Base-by-base conservation (phyloP, 2,888 invertebrate genomes). In the Drosophila robusta region DNA sequence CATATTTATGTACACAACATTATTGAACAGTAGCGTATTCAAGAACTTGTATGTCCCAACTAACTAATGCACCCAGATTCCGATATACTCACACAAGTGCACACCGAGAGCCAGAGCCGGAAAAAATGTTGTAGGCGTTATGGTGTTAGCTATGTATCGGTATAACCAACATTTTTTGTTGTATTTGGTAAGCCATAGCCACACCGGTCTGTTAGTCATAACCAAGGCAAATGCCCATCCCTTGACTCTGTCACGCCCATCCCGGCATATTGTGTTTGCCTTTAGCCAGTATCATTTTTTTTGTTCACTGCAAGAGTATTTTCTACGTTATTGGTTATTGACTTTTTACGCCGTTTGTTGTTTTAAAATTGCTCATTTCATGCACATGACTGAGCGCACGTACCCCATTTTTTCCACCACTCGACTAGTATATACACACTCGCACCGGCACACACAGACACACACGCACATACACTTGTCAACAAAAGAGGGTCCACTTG, bases 321-420 rank as follows among this genome's bases (percentile, higher is more conserved):
- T 69, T 66, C 42, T 52, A 69, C 55, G 64, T 54, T 70, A 79
- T 78, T 80, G 79, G 65, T 63, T 74, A 70, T 78, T 78, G 78
- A 78, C 78, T 81, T 75, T 80, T 70, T 78, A 68, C 66, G 66
- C 52, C 55, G 74, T 74, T 85, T 85, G 72, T 82, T 85, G 70
- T 82, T 80, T 77, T 66, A 69, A 83, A 80, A 77, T 87, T 83
- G 86, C 77, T 86, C 72, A 80, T 87, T 84, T 76, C 52, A 79
- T 80, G 75, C 86, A 85, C 82, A 75, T 80, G 87, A 78, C 49
- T 82, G 86, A 67, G 57, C 67, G 66, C 75, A 80, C 78, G 83
- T 73, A 67, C 44, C 80, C 57, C 63, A 75, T 79, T 67, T 57
- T 63, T 63, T 54, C 49, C 44, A 51, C 57, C 74, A 60, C 62